These are phyloP conservation scores for Drosophila ananassae DNA, from an alignment of 1,140 invertebrate species.

Conservation along the genomic window DNA sequence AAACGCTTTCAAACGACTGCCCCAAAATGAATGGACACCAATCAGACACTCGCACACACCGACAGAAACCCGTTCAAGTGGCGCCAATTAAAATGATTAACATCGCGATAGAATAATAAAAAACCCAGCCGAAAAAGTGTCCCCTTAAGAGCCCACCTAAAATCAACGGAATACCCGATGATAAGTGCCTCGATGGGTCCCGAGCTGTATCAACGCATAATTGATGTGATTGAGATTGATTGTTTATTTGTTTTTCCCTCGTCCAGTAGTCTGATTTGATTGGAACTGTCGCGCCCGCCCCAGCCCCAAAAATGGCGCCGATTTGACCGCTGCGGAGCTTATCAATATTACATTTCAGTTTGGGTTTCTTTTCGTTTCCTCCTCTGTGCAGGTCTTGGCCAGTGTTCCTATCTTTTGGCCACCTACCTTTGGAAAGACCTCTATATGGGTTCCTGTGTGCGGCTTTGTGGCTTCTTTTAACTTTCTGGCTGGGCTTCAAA, in stretches of 20 bases:
- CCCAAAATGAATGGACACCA: slow-evolving; percentile 69
- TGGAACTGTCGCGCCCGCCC: slow-evolving; percentile 41
- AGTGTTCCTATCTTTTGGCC: slow-evolving; percentile 8
- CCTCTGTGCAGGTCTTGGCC: neutral
- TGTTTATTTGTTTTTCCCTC: slow-evolving; percentile 71
- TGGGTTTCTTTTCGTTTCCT: slow-evolving; percentile 33
- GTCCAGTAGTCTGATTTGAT: slow-evolving; percentile 47
- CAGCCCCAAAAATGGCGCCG: slow-evolving; percentile 40
- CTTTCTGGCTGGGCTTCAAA: slow-evolving; percentile 62
- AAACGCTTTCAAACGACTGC: slow-evolving; percentile 75
- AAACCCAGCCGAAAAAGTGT: slow-evolving; percentile 42
- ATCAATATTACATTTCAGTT: slow-evolving; percentile 73
- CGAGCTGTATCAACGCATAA: slow-evolving; percentile 72
- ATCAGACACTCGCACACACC: slow-evolving; percentile 48
- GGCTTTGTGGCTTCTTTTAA: slow-evolving; percentile 59
- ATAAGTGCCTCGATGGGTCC: slow-evolving; percentile 64
- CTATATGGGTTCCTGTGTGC: slow-evolving; percentile 16
- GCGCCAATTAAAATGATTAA: slow-evolving; percentile 80
- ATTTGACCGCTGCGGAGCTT: slow-evolving; percentile 67
- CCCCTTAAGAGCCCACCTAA: slow-evolving; percentile 14
- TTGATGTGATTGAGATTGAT: slow-evolving; percentile 82
- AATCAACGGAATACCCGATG: slow-evolving; percentile 48
- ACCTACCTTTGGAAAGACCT: slow-evolving; percentile 29
- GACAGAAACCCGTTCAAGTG: slow-evolving; percentile 57
- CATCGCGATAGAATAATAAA: slow-evolving; percentile 65